Conservation (phyloP, 2,888 invertebrate genomes). For the Ceratothoa steindachneri region DNA sequence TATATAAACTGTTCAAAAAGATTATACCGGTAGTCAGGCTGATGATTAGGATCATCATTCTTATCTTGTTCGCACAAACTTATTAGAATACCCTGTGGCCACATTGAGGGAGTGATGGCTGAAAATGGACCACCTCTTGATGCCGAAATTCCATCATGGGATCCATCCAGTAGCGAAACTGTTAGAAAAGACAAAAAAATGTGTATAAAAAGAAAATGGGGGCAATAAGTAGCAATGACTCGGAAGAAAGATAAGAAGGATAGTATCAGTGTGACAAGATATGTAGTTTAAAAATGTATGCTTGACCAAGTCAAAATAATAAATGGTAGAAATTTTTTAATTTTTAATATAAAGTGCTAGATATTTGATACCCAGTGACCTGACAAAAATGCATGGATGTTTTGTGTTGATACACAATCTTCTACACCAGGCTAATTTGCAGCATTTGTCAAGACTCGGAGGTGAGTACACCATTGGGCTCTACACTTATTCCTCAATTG, state of each 20-base stretch:
- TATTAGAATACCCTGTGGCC: constrained; percentile 67
- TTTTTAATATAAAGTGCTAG: no score
- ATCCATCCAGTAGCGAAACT: neutral
- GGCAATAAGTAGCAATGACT: no score
- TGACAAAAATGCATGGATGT: no score
- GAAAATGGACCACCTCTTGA: constrained; percentile 66
- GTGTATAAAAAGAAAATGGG: neutral
- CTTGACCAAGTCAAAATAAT: no score
- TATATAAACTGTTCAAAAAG: no score
- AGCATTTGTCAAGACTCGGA: no score
- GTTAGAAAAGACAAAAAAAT: neutral
- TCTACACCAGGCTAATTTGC: no score
- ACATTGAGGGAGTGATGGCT: constrained; percentile 91
- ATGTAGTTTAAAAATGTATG: neutral
- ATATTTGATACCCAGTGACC: no score
- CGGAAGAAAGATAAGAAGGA: no score
- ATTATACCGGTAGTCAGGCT: constrained; percentile 66
- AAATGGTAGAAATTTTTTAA: neutral
- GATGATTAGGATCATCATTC: constrained; percentile 70
- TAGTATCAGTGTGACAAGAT: neutral
- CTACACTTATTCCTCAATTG: no score
- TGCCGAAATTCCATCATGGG: neutral
- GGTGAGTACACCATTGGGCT: no score
- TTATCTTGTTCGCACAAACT: constrained; percentile 60
- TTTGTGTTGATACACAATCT: no score